These are phyloP conservation scores for Silvanus unidentatus DNA, from an alignment of 2,888 invertebrate species.

Conservation along the genomic window DNA sequence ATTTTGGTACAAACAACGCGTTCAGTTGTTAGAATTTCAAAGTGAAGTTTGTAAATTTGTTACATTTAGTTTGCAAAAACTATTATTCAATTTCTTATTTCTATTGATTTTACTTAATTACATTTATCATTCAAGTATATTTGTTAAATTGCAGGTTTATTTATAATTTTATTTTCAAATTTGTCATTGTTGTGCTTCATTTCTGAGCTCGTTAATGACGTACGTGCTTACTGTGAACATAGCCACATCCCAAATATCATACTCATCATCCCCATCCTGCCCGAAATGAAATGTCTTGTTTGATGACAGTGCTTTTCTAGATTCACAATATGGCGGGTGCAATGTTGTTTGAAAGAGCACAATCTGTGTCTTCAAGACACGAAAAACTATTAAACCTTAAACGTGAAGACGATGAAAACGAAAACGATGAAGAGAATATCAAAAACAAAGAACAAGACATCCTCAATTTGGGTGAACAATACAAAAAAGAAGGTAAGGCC, in stretches of 20 bases:
- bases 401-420: slow-evolving; percentile 68
- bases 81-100: too few relatives aligned
- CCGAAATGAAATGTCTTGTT: slow-evolving; percentile 26
- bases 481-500: slow-evolving; percentile 90
- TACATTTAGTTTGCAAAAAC: too few relatives aligned
- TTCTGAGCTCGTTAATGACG: too few relatives aligned
- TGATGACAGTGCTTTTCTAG: slow-evolving; percentile 49
- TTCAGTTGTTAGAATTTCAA: too few relatives aligned
- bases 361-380: slow-evolving; percentile 69
- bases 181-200: too few relatives aligned
- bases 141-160: too few relatives aligned
- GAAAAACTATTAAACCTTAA: slow-evolving; percentile 75
- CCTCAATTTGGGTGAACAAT: slow-evolving; percentile 83
- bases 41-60: too few relatives aligned
- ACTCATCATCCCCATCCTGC: slow-evolving; percentile 15
- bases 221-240: neutral
- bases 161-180: too few relatives aligned
- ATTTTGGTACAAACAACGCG: too few relatives aligned
- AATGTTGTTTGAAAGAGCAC: slow-evolving; percentile 81
- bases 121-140: too few relatives aligned
- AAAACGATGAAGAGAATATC: slow-evolving; percentile 86
- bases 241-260: slow-evolving; percentile 51
- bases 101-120: too few relatives aligned
- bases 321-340: slow-evolving; percentile 75
- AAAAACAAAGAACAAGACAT: slow-evolving; percentile 91